Percentiles rank a stretch among this genome's conserved stretches.
Conservation (phyloP, 2,888 invertebrate species). For the Dryobota labecula region DNA sequence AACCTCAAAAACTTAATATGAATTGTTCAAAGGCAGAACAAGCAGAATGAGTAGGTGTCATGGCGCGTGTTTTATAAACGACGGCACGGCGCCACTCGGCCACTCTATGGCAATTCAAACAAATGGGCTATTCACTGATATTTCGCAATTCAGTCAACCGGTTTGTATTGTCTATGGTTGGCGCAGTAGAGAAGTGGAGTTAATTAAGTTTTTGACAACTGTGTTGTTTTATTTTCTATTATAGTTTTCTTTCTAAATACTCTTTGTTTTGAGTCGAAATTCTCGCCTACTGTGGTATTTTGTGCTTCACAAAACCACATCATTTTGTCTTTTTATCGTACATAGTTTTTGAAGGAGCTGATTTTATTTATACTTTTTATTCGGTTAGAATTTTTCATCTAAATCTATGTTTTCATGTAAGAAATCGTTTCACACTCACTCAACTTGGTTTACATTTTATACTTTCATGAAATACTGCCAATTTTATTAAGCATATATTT, state of each 20-base stretch:
- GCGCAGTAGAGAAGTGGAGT: conserved; percentile 34
- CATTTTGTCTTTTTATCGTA: no score
- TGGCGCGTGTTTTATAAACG: conserved; percentile 81
- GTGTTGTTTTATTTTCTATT: conserved; percentile 25
- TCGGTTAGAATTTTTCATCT: no score
- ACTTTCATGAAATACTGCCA: no score
- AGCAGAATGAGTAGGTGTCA: conserved; percentile 64
- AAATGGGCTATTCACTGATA: conserved; percentile 72
- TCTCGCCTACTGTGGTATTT: no score
- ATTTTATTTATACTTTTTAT: no score
- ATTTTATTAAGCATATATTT: no score
- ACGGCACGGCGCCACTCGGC: conserved; percentile 82
- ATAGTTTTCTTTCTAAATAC: neutral
- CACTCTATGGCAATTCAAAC: conserved; percentile 77
- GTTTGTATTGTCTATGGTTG: conserved; percentile 54
- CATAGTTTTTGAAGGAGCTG: no score
- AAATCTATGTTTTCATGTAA: no score
- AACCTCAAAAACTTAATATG: conserved; percentile 48
- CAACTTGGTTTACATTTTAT: no score
- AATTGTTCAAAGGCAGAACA: conserved; percentile 57
- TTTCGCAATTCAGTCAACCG: conserved; percentile 61
- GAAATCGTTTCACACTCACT: no score
- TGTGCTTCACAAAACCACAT: no score
- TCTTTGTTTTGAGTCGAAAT: neutral
- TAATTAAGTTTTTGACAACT: conserved; percentile 54